Percentiles rank a stretch among this genome's conserved stretches.
These are phyloP conservation scores for Tetraneura akinire DNA, from an alignment of 1,140 invertebrate genomes.

Conservation along the genomic window DNA sequence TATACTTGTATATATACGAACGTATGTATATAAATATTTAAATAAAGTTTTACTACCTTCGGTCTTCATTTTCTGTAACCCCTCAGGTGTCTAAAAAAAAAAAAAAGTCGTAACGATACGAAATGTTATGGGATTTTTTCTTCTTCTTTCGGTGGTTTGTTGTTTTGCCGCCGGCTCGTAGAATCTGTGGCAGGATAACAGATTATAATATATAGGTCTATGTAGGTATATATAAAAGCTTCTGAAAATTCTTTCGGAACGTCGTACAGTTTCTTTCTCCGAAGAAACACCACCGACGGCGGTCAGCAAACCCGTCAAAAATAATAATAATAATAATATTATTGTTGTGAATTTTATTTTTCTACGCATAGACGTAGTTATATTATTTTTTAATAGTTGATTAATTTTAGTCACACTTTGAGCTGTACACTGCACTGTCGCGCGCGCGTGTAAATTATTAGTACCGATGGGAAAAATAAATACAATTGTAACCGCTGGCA, in stretches of 20 bases:
- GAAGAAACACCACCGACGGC: neutral
- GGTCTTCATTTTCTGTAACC: too few relatives aligned
- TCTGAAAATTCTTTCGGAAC: neutral
- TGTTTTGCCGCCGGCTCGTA: neutral
- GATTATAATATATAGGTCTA: neutral
- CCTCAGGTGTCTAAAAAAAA: too few relatives aligned
- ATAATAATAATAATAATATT: neutral
- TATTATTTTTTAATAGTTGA: too few relatives aligned
- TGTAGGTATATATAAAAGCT: too few relatives aligned
- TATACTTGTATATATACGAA: too few relatives aligned
- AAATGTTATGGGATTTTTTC: neutral
- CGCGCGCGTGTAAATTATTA: neutral
- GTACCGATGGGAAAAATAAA: neutral
- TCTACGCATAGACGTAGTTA: neutral
- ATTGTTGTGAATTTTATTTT: neutral
- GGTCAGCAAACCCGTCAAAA: neutral
- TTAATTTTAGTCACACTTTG: slow-evolving; percentile 16
- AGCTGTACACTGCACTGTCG: neutral
- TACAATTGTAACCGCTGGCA: slow-evolving; percentile 10
- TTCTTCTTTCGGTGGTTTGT: neutral
- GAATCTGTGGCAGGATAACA: too few relatives aligned
- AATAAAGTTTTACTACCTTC: too few relatives aligned
- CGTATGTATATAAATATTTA: too few relatives aligned
- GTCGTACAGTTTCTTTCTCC: neutral
- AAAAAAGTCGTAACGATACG: too few relatives aligned